phyloP scores from a whole-genome alignment of 2,797 vertebrate genomes.

The Galago senegalensis region DNA sequence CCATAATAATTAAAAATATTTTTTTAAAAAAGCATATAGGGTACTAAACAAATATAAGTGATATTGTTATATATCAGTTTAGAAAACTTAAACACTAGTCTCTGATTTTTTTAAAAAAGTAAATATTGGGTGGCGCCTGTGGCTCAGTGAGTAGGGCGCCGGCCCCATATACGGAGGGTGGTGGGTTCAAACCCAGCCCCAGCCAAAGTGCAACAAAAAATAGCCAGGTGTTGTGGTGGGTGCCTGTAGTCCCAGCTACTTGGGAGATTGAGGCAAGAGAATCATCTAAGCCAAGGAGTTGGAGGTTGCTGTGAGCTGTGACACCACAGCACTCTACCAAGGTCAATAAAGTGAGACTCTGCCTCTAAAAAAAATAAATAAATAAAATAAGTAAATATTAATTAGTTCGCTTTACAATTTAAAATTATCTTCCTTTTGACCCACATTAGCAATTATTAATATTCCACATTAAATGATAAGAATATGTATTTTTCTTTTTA shows the following conservation, averaged over 20 bases:
- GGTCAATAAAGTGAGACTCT: no score
- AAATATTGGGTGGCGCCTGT: not conserved
- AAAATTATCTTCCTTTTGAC: not conserved
- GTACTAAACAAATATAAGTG: not conserved
- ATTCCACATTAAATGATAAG: not conserved
- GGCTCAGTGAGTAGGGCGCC: no score
- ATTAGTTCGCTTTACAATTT: slow-evolving; percentile 1
- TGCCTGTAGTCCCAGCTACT: no score
- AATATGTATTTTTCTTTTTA: not conserved
- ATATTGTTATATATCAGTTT: not conserved
- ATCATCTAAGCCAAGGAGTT: no score
- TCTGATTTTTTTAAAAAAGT: slow-evolving; percentile 19
- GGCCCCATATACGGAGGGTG: no score
- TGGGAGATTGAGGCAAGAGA: no score
- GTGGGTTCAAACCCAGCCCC: no score
- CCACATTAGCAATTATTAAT: not conserved
- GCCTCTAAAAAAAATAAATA: no score
- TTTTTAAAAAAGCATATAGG: not conserved
- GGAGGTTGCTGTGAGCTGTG: no score
- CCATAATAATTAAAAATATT: not conserved
- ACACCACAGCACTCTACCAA: no score
- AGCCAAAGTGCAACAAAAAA: no score
- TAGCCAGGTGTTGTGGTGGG: no score
- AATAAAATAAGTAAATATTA: not conserved
- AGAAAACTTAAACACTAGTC: slow-evolving; percentile 18